Base-by-base conservation (phyloP, 2,113 vertebrate genomes). In the Neoarius graeffei region DNA sequence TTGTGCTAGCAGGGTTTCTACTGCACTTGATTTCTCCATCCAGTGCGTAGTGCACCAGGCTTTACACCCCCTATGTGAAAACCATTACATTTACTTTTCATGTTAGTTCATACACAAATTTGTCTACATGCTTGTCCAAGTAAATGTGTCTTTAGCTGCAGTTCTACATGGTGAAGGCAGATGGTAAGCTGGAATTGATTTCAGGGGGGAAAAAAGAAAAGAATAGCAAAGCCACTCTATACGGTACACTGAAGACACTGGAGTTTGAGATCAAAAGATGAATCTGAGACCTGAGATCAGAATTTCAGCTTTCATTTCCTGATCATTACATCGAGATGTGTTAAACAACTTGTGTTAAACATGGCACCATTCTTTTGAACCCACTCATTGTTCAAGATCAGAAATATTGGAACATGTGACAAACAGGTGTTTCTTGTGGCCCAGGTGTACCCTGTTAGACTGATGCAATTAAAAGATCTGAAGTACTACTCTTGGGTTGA, bases 11-110 rank as follows among this genome's bases (percentile, higher is more conserved):
- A 81, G 94, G 91, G 85, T 88, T 62, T 92, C 89, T 91, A 89
- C 83, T 90, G 83, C 90, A 93, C 93, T 93, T 94, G 93, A 95
- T 95, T 94, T 94, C 94, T 95, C 93, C 93, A 95, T 94, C 42
- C 95, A 93, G 94, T 89, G 87, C 93, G 94, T 90, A 92, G 84
- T 90, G 85, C 59, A 90, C 85, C 84, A 17, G 42, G 30, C 86
- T 83, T 74, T 92, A 83, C 66, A 89, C 90, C 92, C 89, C 91
- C 88, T 89, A 90, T 93, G 86, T 80, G 62, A 5, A 67, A 88
- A 71, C 59, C 30, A 77, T 77, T 54, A 48, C 85, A 81, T 59
- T 71, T 50, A 62, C 69, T 85, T 85, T 85, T 42, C 50, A 60
- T 67, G 76, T 57, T 54, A 59, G 77, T 23, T 54, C 56, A 54